phyloP scores from a whole-genome alignment of 2,888 invertebrate species.

The Heliconius erato region DNA sequence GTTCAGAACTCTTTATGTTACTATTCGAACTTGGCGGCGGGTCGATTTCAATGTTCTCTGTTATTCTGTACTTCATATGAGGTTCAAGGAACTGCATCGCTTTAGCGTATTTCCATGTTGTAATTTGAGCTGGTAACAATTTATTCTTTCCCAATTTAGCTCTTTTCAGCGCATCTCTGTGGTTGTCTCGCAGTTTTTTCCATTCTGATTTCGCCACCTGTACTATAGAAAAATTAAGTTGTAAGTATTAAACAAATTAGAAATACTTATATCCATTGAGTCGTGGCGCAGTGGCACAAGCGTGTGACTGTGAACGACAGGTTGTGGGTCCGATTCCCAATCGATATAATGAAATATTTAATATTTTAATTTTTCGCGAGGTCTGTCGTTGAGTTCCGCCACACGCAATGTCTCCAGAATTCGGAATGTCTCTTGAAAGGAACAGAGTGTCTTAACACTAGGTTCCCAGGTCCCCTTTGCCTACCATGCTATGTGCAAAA shows the following conservation, averaged over 20 bases:
- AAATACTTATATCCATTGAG: not conserved
- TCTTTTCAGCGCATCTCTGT: constrained; percentile 77
- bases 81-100: constrained; percentile 81
- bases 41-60: constrained; percentile 78
- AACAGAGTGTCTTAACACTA: too few relatives aligned
- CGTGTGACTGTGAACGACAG: too few relatives aligned
- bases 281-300: too few relatives aligned
- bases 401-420: too few relatives aligned
- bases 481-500: too few relatives aligned
- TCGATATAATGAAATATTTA: too few relatives aligned
- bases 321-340: too few relatives aligned
- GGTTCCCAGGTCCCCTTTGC: too few relatives aligned
- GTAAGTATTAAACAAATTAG: not conserved
- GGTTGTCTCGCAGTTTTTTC: constrained; percentile 79
- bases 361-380: too few relatives aligned
- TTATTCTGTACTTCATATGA: constrained; percentile 80
- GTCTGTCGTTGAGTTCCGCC: too few relatives aligned
- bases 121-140: constrained; percentile 77
- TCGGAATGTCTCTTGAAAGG: too few relatives aligned
- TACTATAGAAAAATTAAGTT: constrained; percentile 57
- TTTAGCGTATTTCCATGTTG: constrained; percentile 82
- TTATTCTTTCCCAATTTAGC: constrained; percentile 80
- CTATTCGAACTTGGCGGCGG: constrained; percentile 52
- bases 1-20: constrained; percentile 61
- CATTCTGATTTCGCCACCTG: constrained; percentile 77